A percentile compares a stretch with the other conserved stretches of the same genome.
phyloP scores from a whole-genome alignment of 2,888 invertebrate species.

The Mylabris sibirica region DNA sequence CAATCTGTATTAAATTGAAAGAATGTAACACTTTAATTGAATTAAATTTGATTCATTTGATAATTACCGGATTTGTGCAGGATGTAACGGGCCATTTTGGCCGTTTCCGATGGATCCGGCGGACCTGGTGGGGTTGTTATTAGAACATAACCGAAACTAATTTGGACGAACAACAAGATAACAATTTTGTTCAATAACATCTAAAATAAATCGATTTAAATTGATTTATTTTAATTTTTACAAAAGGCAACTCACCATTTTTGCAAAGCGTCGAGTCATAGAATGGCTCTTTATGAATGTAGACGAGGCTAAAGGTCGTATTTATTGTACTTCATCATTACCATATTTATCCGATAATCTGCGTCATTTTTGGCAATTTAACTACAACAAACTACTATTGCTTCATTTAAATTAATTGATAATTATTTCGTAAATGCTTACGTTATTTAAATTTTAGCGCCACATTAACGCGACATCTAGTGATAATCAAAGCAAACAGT shows the following conservation, averaged over 20 bases:
- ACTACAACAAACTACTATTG: not conserved
- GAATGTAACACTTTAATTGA: not conserved
- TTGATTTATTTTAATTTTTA: not conserved
- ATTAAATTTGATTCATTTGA: not conserved
- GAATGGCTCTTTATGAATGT: not conserved
- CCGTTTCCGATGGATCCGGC: slow-evolving; percentile 69
- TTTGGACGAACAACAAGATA: slow-evolving; percentile 6
- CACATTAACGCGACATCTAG: not conserved
- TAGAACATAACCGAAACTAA: not conserved
- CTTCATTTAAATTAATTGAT: not conserved
- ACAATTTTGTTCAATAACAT: not conserved
- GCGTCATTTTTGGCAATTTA: not conserved
- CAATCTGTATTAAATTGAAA: slow-evolving; percentile 66
- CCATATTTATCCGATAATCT: not conserved
- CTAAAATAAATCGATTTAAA: slow-evolving; percentile 4
- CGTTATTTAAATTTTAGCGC: slow-evolving; percentile 1
- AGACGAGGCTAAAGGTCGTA: not conserved
- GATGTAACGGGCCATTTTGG: slow-evolving; percentile 76
- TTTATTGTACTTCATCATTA: not conserved
- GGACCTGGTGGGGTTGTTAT: slow-evolving; percentile 51
- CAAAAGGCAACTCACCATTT: not conserved
- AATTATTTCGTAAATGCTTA: not conserved
- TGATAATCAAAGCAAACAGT: not conserved
- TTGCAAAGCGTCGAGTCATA: not conserved
- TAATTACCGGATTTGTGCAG: slow-evolving; percentile 72